Percentiles rank a stretch among this genome's conserved stretches.
Evolutionary conservation across 2,888 invertebrate species (phyloP).

Genomic region (Drosophila testacea): DNA sequence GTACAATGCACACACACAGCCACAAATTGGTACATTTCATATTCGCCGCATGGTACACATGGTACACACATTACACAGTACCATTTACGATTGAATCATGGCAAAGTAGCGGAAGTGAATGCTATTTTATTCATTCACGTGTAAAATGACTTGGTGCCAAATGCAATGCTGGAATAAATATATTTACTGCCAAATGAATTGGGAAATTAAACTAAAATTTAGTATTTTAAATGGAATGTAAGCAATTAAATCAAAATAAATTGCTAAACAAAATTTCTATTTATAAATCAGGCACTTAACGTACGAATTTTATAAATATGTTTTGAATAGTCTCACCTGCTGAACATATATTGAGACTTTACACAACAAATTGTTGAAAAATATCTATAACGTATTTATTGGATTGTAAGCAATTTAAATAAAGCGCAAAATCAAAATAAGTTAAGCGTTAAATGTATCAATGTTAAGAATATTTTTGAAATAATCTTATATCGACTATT

Average conservation of each 20-base stretch:
- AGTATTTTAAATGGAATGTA: too few relatives aligned
- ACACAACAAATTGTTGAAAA: not conserved
- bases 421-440: not conserved
- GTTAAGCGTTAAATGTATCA: not conserved
- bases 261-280: too few relatives aligned
- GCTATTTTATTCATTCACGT: conserved; percentile 17
- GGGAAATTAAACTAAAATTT: not conserved
- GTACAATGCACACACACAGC: conserved; percentile 1
- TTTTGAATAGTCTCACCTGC: too few relatives aligned
- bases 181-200: not conserved
- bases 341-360: too few relatives aligned
- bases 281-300: too few relatives aligned
- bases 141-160: not conserved
- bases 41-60: conserved; percentile 37
- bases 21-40: conserved; percentile 36
- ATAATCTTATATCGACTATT: not conserved
- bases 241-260: too few relatives aligned
- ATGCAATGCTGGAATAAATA: not conserved
- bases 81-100: conserved; percentile 11
- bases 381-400: not conserved
- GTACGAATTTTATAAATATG: too few relatives aligned
- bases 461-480: not conserved
- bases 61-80: not conserved
- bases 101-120: conserved; percentile 35
- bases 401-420: not conserved